Conservation (phyloP, 2,113 vertebrate species). For the Phrynosoma blainvillii region DNA sequence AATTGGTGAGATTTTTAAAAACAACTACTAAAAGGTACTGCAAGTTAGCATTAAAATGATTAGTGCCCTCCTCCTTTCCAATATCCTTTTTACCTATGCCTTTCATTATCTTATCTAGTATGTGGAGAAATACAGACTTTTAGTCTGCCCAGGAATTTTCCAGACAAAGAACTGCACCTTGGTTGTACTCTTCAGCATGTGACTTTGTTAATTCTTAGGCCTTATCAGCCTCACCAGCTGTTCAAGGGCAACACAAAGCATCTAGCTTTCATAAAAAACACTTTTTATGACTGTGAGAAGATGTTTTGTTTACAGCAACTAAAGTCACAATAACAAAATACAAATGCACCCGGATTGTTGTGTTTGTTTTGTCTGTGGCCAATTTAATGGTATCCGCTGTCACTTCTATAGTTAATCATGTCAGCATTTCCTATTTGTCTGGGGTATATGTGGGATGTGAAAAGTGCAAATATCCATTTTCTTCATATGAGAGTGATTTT, state of each 20-base stretch:
- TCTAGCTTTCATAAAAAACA: constrained; percentile 34
- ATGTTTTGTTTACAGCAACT: constrained; percentile 44
- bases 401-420: constrained; percentile 20
- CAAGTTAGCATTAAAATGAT: not conserved
- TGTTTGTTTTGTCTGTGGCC: constrained; percentile 64
- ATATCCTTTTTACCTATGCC: not conserved
- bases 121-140: not conserved
- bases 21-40: not conserved
- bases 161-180: constrained; percentile 34
- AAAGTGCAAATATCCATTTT: not conserved
- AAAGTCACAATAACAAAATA: constrained; percentile 50
- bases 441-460: constrained; percentile 27
- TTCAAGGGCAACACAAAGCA: constrained; percentile 38
- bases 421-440: constrained; percentile 46
- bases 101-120: not conserved
- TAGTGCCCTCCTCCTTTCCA: not conserved
- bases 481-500: constrained; percentile 12
- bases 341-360: constrained; percentile 26
- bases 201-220: constrained; percentile 44
- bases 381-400: constrained; percentile 54
- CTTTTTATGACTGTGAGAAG: constrained; percentile 51
- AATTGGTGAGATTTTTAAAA: not conserved
- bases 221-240: constrained; percentile 58
- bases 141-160: not conserved
- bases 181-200: not conserved